These are phyloP conservation scores for Dermolepida albohirtum DNA, from an alignment of 2,888 invertebrate genomes.

Conservation along the genomic window DNA sequence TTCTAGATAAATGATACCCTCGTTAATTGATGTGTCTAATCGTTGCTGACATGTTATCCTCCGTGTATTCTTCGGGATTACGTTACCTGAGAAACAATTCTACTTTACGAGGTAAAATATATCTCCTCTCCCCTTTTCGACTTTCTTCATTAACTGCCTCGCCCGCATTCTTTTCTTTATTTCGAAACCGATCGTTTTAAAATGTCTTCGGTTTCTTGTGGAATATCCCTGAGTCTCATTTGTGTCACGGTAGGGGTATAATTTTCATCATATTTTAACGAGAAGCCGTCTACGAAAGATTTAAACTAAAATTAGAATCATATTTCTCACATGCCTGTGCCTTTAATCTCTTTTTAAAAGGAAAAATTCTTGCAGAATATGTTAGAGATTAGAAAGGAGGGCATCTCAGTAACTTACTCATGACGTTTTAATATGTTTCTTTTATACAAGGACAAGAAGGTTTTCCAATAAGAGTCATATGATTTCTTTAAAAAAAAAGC, in stretches of 20 bases:
- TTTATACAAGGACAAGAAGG: too few relatives aligned
- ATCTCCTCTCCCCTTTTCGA: slow-evolving; percentile 20
- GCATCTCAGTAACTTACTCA: too few relatives aligned
- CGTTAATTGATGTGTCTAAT: slow-evolving; percentile 53
- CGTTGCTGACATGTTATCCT: slow-evolving; percentile 51
- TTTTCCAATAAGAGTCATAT: too few relatives aligned
- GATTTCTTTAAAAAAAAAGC: too few relatives aligned
- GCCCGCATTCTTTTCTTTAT: slow-evolving; percentile 26
- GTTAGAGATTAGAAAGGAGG: too few relatives aligned
- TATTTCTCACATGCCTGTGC: too few relatives aligned
- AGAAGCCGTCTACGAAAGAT: too few relatives aligned
- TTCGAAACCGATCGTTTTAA: slow-evolving; percentile 31
- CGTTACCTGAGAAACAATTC: slow-evolving; percentile 49
- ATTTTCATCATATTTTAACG: too few relatives aligned
- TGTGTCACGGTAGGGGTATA: background rate
- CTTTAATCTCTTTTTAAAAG: too few relatives aligned
- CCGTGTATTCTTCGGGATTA: slow-evolving; percentile 49
- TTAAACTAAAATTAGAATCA: too few relatives aligned
- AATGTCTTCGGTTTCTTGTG: slow-evolving; percentile 21
- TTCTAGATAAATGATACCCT: slow-evolving; percentile 50
- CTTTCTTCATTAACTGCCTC: slow-evolving; percentile 39
- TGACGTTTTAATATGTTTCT: too few relatives aligned
- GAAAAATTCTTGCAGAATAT: too few relatives aligned
- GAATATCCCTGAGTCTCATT: slow-evolving; percentile 5
- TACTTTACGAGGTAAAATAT: slow-evolving; percentile 43